Base-by-base conservation (phyloP, 1,140 invertebrate species). In the Nephila pilipes region DNA sequence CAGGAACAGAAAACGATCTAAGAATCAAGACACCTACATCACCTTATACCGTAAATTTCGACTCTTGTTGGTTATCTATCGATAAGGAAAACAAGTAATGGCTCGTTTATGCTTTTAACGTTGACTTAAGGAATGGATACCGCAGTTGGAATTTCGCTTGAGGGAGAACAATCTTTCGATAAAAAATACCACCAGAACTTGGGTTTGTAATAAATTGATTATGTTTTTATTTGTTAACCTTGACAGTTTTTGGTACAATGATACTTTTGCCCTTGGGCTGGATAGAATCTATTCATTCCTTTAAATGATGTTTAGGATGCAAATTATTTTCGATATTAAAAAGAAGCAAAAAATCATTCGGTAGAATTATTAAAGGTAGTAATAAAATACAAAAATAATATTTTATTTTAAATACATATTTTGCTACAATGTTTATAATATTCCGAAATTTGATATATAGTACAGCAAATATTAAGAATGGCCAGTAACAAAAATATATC, bases 11-110 rank as follows among this genome's bases (percentile, higher is more conserved):
- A 75, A 75, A 32, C 14, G 5, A 75, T 20, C 29, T 5, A 16
- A 75, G 29, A 75, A 36, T 32, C 69, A 75, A 75, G 69, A 75
- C 69, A 75, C 69, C 69, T 75, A 75, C 69, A 75, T 75, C 69
- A 75, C 20, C 69, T 75, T 75, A 36, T 75, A 29, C 65, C 29
- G 69, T 75, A 75, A 75, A 75, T 75, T 75, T 75, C 69, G 3
- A 29, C 63, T 75, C 69, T 75, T 75, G 69, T 20, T 75, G 25
- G 65, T 12, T 75, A 75, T 75, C 69, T 75, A 20, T 36, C 29
- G 69, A 75, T 75, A 75, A 75, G 69, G 29, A 75, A 75, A 75
- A 75, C 69, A 75, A 75, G 32, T 75, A 75, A 75, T 36, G 29
- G 69, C 12, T 75, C 69, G 69, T 32, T 75, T 75, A 75, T 75